Percentiles rank a stretch among this genome's conserved stretches.
Conservation (phyloP, 2,113 vertebrate species). For the Plestiodon gilberti region DNA sequence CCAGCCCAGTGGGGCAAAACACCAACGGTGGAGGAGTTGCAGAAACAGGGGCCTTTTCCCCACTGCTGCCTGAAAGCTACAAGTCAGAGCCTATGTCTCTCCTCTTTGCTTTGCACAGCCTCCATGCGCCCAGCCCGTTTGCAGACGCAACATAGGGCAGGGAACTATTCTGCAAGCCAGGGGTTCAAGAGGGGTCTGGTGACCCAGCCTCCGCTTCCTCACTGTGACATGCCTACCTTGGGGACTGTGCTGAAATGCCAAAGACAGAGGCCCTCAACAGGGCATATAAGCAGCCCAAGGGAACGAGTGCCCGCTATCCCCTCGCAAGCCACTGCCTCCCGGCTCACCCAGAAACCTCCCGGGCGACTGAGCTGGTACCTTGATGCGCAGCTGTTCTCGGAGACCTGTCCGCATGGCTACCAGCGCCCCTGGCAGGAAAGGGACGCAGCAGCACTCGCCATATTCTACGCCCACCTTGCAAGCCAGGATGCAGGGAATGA, state of each 20-base stretch:
- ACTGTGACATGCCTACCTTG: background rate
- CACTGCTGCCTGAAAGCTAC: background rate
- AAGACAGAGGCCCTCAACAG: too few species aligned
- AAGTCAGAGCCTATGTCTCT: background rate
- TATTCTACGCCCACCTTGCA: conserved; percentile 78
- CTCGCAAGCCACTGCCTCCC: too few species aligned
- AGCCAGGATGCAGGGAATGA: conserved; percentile 83
- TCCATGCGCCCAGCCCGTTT: background rate
- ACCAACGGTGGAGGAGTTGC: background rate
- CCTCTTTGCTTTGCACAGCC: too few species aligned
- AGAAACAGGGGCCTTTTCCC: background rate
- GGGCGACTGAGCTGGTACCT: conserved; percentile 57
- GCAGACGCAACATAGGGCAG: background rate
- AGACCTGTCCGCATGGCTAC: conserved; percentile 86
- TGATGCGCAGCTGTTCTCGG: conserved; percentile 78
- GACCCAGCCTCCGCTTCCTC: background rate
- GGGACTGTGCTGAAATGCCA: too few species aligned
- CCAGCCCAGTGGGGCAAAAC: background rate
- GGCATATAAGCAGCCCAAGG: too few species aligned
- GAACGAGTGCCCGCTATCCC: too few species aligned
- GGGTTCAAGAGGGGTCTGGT: too few species aligned
- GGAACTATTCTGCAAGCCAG: background rate
- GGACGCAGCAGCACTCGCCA: conserved; percentile 85
- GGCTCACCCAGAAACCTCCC: background rate
- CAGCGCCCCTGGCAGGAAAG: conserved; percentile 83